Base-by-base conservation (phyloP, 2,888 invertebrate species). In the Halictus quadricinctus region DNA sequence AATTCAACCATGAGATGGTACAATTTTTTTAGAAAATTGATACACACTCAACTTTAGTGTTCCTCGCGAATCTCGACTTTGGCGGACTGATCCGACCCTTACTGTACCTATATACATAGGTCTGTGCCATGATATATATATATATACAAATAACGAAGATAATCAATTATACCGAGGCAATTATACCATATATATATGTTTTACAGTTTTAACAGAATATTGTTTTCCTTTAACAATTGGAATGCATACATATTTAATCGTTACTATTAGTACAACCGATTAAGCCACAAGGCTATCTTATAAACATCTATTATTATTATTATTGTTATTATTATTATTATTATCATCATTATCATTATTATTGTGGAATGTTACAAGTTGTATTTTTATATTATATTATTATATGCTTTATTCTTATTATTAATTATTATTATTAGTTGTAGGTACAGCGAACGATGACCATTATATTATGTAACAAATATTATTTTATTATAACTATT, bases 341-440 rank as follows among this genome's bases (percentile, higher is more conserved):
- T 58, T 58, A 58, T 58, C 21, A 54, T 54, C n/a, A 58, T 21
- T 54, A 54, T 76, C 89, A 90, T 90, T 87, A 90, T 90, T 87
- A 90, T 89, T 73, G 81, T 88, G 92, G 91, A 93, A 90, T 91
- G 91, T 93, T 93, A 90, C 87, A 82, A 81, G 76, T 87, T 89
- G 83, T 88, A 83, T 86, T 87, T 89, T 88, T 89, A 91, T 89
- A 90, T 90, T 85, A 88, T 72, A 74, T 64, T 72, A 85, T 88
- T 89, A 90, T 88, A 60, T 85, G 77, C 86, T 89, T 87, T 85
- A 81, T 88, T 90, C 76, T 88, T 87, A 78, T 83, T 81, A 80
- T 80, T 86, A 83, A 86, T 70, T 84, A 77, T 21, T 64, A 46
- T 72, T 72, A 72, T 21, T 77, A 81, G 69, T 76, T 72, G 64